These are phyloP conservation scores for Heliconius cydno DNA, from an alignment of 2,888 invertebrate genomes.

Conservation along the genomic window DNA sequence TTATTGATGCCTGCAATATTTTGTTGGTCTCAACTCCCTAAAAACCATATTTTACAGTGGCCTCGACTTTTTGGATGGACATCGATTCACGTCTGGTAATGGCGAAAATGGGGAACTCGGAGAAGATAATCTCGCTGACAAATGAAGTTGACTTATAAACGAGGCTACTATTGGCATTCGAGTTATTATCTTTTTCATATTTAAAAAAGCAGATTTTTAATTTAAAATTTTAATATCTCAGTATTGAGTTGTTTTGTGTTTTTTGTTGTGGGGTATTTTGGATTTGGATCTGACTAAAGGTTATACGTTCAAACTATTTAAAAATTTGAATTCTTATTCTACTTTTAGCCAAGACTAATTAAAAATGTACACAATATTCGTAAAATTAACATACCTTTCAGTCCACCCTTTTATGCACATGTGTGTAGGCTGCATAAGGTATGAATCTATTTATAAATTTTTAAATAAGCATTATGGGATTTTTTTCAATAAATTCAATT, in stretches of 20 bases:
- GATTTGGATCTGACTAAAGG: no score
- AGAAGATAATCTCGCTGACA: conserved; percentile 41
- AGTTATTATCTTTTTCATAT: not conserved
- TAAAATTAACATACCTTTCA: not conserved
- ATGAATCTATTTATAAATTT: not conserved
- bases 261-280: no score
- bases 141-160: conserved; percentile 34
- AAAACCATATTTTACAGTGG: conserved; percentile 47
- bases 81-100: conserved; percentile 37
- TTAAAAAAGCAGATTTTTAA: not conserved
- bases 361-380: not conserved
- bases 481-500: not conserved
- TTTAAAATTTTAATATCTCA: not conserved
- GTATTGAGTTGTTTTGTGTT: no score
- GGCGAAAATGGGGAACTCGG: conserved; percentile 34
- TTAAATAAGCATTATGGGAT: not conserved
- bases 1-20: conserved; percentile 49
- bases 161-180: conserved; percentile 19
- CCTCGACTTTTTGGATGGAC: conserved; percentile 31
- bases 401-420: not conserved
- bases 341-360: not conserved
- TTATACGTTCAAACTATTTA: no score
- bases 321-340: not conserved
- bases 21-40: conserved; percentile 43
- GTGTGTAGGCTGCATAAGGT: not conserved